Conservation (phyloP, 2,888 invertebrate species). For the Pachliopta kotzebuea region DNA sequence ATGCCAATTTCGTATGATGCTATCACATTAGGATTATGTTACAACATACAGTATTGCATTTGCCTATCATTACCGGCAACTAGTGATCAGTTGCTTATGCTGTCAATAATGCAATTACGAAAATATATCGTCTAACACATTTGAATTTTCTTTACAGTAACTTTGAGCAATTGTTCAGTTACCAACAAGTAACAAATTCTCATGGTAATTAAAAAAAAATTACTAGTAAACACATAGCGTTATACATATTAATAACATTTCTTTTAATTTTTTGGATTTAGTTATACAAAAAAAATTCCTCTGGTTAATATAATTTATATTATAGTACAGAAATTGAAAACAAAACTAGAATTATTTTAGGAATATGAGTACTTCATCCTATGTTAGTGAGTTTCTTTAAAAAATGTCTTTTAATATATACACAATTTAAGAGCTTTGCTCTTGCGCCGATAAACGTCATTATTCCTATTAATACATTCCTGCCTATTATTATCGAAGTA, state of each 20-base stretch:
- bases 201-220: not conserved
- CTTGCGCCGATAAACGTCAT: too few relatives aligned
- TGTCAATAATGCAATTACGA: slow-evolving; percentile 18
- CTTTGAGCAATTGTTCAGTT: not conserved
- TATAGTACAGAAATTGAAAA: not conserved
- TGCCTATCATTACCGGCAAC: slow-evolving; percentile 13
- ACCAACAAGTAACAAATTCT: too few relatives aligned
- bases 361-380: too few relatives aligned
- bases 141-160: not conserved
- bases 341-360: not conserved
- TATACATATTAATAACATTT: too few relatives aligned
- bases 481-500: too few relatives aligned
- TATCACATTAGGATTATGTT: slow-evolving; percentile 14
- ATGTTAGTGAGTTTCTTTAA: too few relatives aligned
- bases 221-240: too few relatives aligned
- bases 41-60: slow-evolving; percentile 11
- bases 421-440: too few relatives aligned
- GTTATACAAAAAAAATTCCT: not conserved
- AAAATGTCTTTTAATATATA: too few relatives aligned
- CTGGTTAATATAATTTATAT: not conserved
- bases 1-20: slow-evolving; percentile 19
- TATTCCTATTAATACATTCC: too few relatives aligned
- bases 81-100: slow-evolving; percentile 14
- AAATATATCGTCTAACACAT: not conserved
- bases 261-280: too few relatives aligned